Conservation (phyloP, 2,888 invertebrate genomes). For the Oxycera nigricornis region DNA sequence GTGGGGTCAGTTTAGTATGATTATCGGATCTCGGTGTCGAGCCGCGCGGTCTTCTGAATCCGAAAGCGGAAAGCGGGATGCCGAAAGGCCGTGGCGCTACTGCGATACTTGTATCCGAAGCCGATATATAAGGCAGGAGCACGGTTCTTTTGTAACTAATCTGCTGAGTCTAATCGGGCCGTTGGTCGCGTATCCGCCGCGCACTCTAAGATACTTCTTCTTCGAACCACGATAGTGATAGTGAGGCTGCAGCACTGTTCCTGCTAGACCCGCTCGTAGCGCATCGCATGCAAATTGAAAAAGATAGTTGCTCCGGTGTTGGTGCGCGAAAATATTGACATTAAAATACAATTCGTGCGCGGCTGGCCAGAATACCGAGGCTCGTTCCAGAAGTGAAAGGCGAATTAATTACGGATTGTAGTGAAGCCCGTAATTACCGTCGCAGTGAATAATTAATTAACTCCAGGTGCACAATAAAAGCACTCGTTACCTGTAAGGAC, state of each 20-base stretch:
- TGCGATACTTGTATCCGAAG: not conserved
- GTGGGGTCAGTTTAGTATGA: constrained; percentile 22
- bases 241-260: not conserved
- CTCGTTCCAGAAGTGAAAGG: constrained; percentile 32
- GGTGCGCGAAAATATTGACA: constrained; percentile 2
- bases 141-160: constrained; percentile 18
- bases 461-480: constrained; percentile 4
- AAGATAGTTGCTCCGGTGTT: not conserved
- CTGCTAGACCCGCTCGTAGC: not conserved
- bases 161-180: constrained; percentile 3
- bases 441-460: constrained; percentile 15
- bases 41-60: constrained; percentile 14
- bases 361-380: not conserved
- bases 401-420: not conserved
- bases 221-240: not conserved
- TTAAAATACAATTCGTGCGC: constrained; percentile 26
- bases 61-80: no score
- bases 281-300: not conserved
- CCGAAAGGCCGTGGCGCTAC: constrained; percentile 3
- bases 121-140: constrained; percentile 31
- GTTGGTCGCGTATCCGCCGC: not conserved
- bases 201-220: not conserved
- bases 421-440: constrained; percentile 19
- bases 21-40: not conserved
- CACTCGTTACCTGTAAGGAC: not conserved